Conservation (phyloP, 2,113 vertebrate genomes). For the Pedionomus torquatus region DNA sequence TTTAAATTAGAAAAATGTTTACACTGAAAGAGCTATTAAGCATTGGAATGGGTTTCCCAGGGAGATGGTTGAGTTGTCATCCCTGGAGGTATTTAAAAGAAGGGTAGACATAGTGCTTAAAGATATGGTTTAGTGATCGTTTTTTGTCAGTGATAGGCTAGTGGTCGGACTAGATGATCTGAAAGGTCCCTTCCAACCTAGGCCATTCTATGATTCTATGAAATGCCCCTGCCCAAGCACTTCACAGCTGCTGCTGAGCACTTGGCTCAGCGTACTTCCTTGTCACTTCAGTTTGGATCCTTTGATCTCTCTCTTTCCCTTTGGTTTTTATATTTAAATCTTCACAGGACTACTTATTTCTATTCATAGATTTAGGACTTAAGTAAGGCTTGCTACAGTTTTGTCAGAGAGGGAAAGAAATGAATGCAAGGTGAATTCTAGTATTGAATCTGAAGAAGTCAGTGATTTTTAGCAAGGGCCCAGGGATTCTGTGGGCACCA, state of each 20-base stretch:
- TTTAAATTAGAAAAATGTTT: too few relatives aligned
- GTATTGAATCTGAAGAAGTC: neutral
- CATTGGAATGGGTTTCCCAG: too few relatives aligned
- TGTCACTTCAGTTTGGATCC: neutral
- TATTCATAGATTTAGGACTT: neutral
- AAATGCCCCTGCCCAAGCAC: fast-evolving
- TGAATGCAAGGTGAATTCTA: neutral
- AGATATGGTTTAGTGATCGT: too few relatives aligned
- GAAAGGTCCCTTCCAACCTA: too few relatives aligned
- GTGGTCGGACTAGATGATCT: too few relatives aligned
- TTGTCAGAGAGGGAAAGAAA: neutral
- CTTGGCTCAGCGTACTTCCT: neutral
- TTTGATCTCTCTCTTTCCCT: neutral
- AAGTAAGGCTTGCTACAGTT: neutral
- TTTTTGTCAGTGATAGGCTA: too few relatives aligned
- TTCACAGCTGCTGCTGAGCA: neutral
- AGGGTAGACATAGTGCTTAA: too few relatives aligned
- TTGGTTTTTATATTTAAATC: neutral
- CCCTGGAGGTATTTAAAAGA: too few relatives aligned
- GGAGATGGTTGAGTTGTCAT: too few relatives aligned
- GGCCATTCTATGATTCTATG: too few relatives aligned
- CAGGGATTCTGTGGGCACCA: neutral
- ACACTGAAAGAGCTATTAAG: too few relatives aligned
- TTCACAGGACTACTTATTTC: neutral
- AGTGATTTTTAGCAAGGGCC: neutral